A percentile compares a stretch with the other conserved stretches of the same genome.
These are phyloP conservation scores for Xiphophorus hellerii DNA, from an alignment of 2,113 vertebrate species.

Conservation along the genomic window DNA sequence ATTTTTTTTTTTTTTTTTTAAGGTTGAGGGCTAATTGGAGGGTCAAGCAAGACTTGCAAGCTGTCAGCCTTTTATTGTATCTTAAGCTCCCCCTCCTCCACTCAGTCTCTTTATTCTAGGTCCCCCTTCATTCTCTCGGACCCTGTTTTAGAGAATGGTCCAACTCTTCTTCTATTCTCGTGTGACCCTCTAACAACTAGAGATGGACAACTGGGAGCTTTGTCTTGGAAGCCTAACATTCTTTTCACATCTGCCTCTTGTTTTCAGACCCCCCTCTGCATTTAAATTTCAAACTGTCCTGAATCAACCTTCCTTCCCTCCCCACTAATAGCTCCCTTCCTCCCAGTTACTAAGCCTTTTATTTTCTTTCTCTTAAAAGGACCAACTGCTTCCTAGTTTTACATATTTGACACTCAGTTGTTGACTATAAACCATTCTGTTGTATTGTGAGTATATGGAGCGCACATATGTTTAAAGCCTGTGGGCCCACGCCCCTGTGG, in stretches of 20 bases:
- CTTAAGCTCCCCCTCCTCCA: slow-evolving; percentile 53
- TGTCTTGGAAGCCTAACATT: slow-evolving; percentile 75
- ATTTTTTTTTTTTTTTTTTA: slow-evolving; percentile 77
- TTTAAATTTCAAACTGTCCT: slow-evolving; percentile 82
- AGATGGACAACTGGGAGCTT: slow-evolving; percentile 77
- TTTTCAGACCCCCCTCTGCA: slow-evolving; percentile 73
- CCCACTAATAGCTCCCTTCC: slow-evolving; percentile 69
- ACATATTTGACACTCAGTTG: slow-evolving; percentile 50
- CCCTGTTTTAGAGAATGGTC: slow-evolving; percentile 72
- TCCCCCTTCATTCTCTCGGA: slow-evolving; percentile 64
- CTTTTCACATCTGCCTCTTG: slow-evolving; percentile 84
- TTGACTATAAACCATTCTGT: slow-evolving; percentile 55
- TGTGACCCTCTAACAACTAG: slow-evolving; percentile 70
- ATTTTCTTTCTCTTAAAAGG: slow-evolving; percentile 27
- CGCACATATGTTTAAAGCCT: slow-evolving; percentile 72
- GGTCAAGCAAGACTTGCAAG: slow-evolving; percentile 86
- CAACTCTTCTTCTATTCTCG: slow-evolving; percentile 78
- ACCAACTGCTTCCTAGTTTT: slow-evolving; percentile 47
- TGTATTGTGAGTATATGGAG: slow-evolving; percentile 51
- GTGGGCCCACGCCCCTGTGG: slow-evolving; percentile 66
- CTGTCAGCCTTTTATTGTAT: slow-evolving; percentile 83
- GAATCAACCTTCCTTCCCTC: slow-evolving; percentile 64
- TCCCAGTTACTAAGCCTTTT: slow-evolving; percentile 53
- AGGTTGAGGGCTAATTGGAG: slow-evolving; percentile 81
- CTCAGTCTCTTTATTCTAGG: slow-evolving; percentile 63